Percentiles rank a stretch among this genome's conserved stretches.
These are phyloP conservation scores for Etheostoma perlongum DNA, from an alignment of 2,797 vertebrate genomes.

Conservation along the genomic window DNA sequence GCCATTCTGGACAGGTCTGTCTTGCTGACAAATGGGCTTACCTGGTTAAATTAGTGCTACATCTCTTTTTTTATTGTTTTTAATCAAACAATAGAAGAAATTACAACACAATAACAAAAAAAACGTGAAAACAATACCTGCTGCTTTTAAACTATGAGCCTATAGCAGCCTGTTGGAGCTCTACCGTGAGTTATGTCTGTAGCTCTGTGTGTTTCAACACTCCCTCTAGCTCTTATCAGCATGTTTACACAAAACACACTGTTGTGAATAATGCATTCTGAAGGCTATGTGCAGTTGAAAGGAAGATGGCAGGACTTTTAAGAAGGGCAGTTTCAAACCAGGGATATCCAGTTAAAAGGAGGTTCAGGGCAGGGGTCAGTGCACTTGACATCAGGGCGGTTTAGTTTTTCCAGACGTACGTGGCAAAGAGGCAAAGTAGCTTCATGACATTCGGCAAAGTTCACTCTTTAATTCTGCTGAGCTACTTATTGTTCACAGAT, in stretches of 20 bases:
- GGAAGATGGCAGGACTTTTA: not conserved
- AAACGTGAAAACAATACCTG: not conserved
- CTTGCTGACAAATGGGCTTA: no score
- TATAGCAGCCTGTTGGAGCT: not conserved
- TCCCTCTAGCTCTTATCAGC: not conserved
- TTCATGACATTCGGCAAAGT: conserved; percentile 17
- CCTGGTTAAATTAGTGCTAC: no score
- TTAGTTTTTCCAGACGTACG: conserved; percentile 24
- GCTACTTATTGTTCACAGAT: not conserved
- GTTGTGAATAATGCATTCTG: conserved; percentile 35
- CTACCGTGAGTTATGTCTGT: not conserved
- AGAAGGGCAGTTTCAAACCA: conserved; percentile 6
- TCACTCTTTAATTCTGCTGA: not conserved
- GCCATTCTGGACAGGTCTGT: no score
- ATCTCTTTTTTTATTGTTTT: not conserved
- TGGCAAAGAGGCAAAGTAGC: not conserved
- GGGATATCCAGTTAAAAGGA: conserved; percentile 39
- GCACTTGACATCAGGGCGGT: conserved; percentile 35
- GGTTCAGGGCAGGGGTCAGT: conserved; percentile 15
- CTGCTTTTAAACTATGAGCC: not conserved
- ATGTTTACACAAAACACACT: conserved; percentile 35
- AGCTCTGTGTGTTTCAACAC: not conserved
- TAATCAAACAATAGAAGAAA: not conserved
- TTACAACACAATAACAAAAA: not conserved
- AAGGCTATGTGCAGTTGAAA: conserved; percentile 16